These are phyloP conservation scores for Sebastiscus tertius DNA, from an alignment of 2,797 vertebrate species.

Conservation along the genomic window DNA sequence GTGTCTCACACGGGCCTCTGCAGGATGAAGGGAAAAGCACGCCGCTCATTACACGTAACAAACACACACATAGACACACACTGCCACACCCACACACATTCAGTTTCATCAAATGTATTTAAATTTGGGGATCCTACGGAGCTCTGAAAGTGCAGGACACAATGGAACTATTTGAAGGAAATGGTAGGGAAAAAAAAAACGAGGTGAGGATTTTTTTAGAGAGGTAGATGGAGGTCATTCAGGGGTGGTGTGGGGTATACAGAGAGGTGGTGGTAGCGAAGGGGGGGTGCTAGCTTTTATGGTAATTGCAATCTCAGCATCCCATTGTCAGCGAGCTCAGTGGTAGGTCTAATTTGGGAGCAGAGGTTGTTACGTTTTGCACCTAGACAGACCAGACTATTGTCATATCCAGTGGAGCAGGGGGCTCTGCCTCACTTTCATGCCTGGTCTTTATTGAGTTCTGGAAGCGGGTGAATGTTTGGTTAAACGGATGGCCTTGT, in stretches of 20 bases:
- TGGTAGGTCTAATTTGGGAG: slow-evolving; percentile 71
- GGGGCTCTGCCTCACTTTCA: slow-evolving; percentile 39
- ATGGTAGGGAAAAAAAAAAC: slow-evolving; percentile 33
- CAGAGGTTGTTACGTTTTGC: slow-evolving; percentile 63
- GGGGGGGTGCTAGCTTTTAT: slow-evolving; percentile 70
- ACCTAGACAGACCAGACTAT: slow-evolving; percentile 52
- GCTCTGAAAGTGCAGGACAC: slow-evolving; percentile 55
- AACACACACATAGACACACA: slow-evolving; percentile 27
- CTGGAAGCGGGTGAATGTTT: slow-evolving; percentile 48
- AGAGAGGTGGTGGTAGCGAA: slow-evolving; percentile 37
- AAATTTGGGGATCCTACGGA: slow-evolving; percentile 55
- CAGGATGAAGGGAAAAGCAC: slow-evolving; percentile 29
- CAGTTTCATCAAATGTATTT: slow-evolving; percentile 70
- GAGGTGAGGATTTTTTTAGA: slow-evolving; percentile 51
- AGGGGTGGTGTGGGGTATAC: slow-evolving; percentile 42
- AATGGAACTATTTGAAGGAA: slow-evolving; percentile 62
- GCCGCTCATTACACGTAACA: slow-evolving; percentile 36
- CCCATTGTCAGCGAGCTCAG: slow-evolving; percentile 70
- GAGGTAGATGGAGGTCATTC: slow-evolving; percentile 46
- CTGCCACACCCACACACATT: slow-evolving; percentile 34
- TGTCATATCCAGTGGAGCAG: slow-evolving; percentile 56
- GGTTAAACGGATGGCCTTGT: slow-evolving; percentile 33
- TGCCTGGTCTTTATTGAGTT: slow-evolving; percentile 45
- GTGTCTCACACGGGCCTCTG: slow-evolving; percentile 36
- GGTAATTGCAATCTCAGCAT: slow-evolving; percentile 78